phyloP scores from a whole-genome alignment of 2,113 vertebrate species.

The Tauraco erythrolophus region DNA sequence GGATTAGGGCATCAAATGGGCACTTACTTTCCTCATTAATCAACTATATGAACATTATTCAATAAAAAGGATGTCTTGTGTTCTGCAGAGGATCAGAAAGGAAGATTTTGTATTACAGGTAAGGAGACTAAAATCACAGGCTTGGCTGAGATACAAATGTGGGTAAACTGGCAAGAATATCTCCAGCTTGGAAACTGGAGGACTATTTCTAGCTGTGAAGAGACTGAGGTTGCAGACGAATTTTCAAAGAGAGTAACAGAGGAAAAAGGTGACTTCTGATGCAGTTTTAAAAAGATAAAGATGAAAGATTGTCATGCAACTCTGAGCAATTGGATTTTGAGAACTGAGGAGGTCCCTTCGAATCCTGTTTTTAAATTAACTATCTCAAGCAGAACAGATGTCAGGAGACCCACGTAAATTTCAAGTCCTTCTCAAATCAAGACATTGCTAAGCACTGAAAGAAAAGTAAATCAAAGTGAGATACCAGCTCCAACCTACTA shows the following conservation, averaged over 20 bases:
- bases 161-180: not conserved
- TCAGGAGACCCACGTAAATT: not conserved
- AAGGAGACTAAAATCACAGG: not conserved
- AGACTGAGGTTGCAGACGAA: not conserved
- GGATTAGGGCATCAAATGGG: not conserved
- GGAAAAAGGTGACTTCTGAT: not conserved
- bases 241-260: not conserved
- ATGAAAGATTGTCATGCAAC: not conserved
- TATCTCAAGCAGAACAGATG: not conserved
- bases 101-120: not conserved
- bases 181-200: not conserved
- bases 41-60: not conserved
- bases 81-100: conserved; percentile 3
- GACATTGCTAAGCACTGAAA: not conserved
- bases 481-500: not conserved
- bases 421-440: not conserved
- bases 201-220: not conserved
- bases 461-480: not conserved
- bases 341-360: not conserved
- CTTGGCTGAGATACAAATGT: not conserved
- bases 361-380: not conserved
- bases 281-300: not conserved
- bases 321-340: not conserved
- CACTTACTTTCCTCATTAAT: conserved; percentile 35
- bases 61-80: not conserved